A percentile compares a stretch with the other conserved stretches of the same genome.
phyloP scores from a whole-genome alignment of 1,140 invertebrate species.

The Coptotermes formosanus region DNA sequence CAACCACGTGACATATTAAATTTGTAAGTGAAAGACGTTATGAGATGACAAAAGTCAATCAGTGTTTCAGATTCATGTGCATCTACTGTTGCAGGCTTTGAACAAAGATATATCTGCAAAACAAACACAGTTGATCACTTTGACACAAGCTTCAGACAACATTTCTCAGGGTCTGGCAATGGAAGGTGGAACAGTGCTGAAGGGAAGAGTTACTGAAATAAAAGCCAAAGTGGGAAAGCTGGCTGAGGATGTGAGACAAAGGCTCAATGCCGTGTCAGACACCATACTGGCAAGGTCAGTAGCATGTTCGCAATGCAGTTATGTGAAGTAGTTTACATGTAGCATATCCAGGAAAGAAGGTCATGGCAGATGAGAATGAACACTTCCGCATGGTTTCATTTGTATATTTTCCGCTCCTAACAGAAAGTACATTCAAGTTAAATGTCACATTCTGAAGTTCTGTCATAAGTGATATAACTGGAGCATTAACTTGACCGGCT shows the following conservation, averaged over 20 bases:
- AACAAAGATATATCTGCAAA: slow-evolving; percentile 79
- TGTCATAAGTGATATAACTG: no score
- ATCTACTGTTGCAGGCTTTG: slow-evolving; percentile 52
- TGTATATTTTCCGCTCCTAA: no score
- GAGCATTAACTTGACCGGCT: no score
- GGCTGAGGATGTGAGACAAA: slow-evolving; percentile 68
- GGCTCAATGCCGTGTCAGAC: slow-evolving; percentile 77
- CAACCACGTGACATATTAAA: no score
- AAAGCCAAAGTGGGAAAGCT: slow-evolving; percentile 69
- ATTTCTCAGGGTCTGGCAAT: slow-evolving; percentile 71
- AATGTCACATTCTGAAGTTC: no score
- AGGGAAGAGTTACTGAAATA: slow-evolving; percentile 67
- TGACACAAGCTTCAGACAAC: slow-evolving; percentile 76
- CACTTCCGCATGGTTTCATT: no score
- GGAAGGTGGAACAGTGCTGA: slow-evolving; percentile 70
- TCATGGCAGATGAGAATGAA: no score
- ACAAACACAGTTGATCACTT: slow-evolving; percentile 73
- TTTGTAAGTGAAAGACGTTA: no score
- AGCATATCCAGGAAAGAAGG: background rate
- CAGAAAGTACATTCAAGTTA: no score
- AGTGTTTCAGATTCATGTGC: no score
- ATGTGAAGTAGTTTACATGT: background rate
- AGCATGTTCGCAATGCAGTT: background rate
- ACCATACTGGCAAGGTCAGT: slow-evolving; percentile 62
- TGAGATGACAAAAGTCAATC: no score